Conservation (phyloP, 2,113 vertebrate genomes). For the Dendrocopos noguchii region DNA sequence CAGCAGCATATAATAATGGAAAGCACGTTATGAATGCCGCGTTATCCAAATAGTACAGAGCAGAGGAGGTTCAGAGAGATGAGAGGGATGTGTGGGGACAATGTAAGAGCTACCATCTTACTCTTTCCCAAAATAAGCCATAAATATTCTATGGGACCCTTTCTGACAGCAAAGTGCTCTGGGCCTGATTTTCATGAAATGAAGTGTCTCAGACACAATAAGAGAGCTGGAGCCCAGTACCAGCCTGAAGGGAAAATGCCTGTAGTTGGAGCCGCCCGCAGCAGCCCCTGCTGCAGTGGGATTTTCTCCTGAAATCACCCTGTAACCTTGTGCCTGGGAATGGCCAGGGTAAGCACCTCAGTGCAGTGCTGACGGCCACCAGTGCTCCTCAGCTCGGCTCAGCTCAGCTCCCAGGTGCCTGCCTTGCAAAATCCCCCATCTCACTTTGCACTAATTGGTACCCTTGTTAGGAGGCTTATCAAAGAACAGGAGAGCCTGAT, state of each 20-base stretch:
- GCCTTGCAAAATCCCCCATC: constrained; percentile 32
- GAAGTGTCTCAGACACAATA: neutral
- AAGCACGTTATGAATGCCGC: neutral
- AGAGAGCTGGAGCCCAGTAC: neutral
- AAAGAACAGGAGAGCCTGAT: neutral
- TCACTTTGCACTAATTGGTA: constrained; percentile 61
- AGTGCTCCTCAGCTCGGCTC: neutral
- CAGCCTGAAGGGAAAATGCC: neutral
- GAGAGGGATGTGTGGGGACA: constrained; percentile 36
- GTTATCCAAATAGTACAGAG: constrained; percentile 54
- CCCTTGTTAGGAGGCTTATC: constrained; percentile 57
- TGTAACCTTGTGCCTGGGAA: neutral
- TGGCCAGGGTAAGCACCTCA: neutral
- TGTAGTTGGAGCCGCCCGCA: neutral
- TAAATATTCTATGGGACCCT: constrained; percentile 38
- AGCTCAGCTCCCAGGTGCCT: constrained; percentile 25
- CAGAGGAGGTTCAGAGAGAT: constrained; percentile 47
- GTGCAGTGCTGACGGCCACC: neutral
- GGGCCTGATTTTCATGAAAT: constrained; percentile 25
- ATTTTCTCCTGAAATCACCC: neutral
- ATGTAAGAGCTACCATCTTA: constrained; percentile 42
- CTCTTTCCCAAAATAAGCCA: neutral
- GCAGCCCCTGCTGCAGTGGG: neutral
- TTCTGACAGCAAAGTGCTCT: constrained; percentile 2
- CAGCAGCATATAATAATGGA: constrained; percentile 53